Conservation (phyloP, 1,140 invertebrate genomes). For the Leptinotarsa defecta region DNA sequence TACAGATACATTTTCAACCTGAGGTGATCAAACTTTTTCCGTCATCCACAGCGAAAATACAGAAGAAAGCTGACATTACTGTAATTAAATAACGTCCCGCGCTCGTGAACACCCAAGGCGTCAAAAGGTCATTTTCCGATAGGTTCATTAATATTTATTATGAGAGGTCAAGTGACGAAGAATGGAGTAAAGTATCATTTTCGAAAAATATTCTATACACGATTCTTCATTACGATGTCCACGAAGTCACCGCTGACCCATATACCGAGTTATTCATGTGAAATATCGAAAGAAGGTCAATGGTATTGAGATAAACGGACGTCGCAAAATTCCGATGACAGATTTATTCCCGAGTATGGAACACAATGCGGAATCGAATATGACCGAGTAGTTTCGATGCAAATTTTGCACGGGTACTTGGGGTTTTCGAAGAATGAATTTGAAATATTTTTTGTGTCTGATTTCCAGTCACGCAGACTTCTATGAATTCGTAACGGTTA, state of each 20-base stretch:
- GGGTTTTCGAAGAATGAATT: not conserved
- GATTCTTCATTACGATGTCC: slow-evolving; percentile 11
- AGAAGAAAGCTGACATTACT: slow-evolving; percentile 19
- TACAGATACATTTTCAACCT: not conserved
- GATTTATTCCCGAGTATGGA: not conserved
- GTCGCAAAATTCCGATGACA: slow-evolving; percentile 2
- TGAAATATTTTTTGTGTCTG: not conserved
- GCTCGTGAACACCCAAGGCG: slow-evolving; percentile 18
- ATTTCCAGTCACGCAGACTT: not conserved
- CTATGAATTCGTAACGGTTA: not conserved
- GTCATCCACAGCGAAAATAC: slow-evolving; percentile 4
- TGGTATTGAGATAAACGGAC: not conserved
- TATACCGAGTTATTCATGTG: slow-evolving; percentile 9
- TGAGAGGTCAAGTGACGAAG: slow-evolving; percentile 17
- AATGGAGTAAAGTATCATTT: not conserved
- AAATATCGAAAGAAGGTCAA: slow-evolving; percentile 3
- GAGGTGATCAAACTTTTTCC: not conserved
- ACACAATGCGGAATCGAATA: not conserved
- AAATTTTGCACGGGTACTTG: not conserved
- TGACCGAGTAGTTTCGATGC: not conserved
- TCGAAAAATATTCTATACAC: slow-evolving; percentile 22
- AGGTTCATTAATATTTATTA: slow-evolving; percentile 24
- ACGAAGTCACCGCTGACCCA: slow-evolving; percentile 18
- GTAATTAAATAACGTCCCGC: slow-evolving; percentile 13
- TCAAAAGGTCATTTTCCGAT: slow-evolving; percentile 20